These are phyloP conservation scores for Thryonomys swinderianus DNA, from an alignment of 2,113 vertebrate genomes.

Conservation along the genomic window DNA sequence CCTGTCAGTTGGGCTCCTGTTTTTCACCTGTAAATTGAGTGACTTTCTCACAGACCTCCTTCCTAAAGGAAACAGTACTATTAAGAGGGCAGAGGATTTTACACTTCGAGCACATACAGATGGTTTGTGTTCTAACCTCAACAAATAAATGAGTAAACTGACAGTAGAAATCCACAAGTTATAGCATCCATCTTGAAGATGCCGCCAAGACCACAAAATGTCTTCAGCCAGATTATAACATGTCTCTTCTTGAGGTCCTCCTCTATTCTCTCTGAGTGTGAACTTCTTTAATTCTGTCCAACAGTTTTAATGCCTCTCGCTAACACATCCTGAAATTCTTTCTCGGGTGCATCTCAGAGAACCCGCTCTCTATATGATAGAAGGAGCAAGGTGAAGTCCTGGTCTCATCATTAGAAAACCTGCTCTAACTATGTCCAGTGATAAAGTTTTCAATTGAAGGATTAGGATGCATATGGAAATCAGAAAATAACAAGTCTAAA, in stretches of 20 bases:
- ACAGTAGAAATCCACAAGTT: neutral
- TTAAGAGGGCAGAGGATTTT: neutral
- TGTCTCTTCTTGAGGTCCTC: neutral
- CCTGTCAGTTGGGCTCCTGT: neutral
- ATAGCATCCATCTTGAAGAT: neutral
- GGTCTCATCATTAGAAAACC: neutral
- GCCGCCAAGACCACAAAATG: neutral
- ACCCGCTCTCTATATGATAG: too few relatives aligned
- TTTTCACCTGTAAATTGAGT: neutral
- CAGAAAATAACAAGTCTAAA: neutral
- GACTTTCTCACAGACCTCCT: neutral
- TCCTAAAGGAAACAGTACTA: neutral
- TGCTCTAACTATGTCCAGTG: neutral
- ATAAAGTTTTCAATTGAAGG: conserved; percentile 56
- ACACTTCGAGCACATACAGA: neutral
- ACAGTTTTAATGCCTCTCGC: neutral
- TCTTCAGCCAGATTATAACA: too few relatives aligned
- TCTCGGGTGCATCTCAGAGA: neutral
- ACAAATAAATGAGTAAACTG: too few relatives aligned
- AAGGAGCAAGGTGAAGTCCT: neutral
- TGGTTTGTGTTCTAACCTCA: neutral
- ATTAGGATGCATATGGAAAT: conserved; percentile 11
- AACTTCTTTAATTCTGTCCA: neutral
- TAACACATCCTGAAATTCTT: neutral
- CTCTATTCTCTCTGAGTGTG: neutral